Percentiles rank a stretch among this genome's conserved stretches.
Evolutionary conservation across 2,888 invertebrate species (phyloP).

Genomic region (Lapara coniferarum): DNA sequence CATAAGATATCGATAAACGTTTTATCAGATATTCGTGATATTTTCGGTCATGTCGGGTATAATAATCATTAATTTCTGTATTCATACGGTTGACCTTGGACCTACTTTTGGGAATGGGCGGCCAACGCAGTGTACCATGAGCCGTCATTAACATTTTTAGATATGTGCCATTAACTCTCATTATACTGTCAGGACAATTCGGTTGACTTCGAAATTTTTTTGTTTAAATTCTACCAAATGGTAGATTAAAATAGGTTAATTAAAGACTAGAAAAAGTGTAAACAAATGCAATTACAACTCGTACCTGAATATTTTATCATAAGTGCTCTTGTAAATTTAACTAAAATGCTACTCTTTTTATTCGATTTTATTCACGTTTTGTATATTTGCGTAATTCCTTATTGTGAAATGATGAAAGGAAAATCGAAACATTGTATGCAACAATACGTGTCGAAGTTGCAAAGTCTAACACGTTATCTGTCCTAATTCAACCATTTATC

Average conservation of each 20-base stretch:
- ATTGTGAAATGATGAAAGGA: no score
- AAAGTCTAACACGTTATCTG: conserved; percentile 3
- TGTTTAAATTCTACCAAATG: neutral
- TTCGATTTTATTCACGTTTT: no score
- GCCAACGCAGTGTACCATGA: conserved; percentile 51
- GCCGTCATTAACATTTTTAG: conserved; percentile 45
- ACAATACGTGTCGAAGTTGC: neutral
- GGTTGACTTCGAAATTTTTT: neutral
- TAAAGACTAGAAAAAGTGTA: neutral
- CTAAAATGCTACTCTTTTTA: no score
- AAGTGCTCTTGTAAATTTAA: no score
- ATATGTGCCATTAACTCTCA: conserved; percentile 29
- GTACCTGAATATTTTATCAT: neutral
- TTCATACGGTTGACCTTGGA: conserved; percentile 50
- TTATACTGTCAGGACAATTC: conserved; percentile 1
- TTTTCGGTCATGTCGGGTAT: neutral
- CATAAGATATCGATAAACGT: neutral
- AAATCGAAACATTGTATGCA: no score
- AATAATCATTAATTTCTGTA: conserved; percentile 1
- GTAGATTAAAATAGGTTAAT: neutral
- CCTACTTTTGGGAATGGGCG: conserved; percentile 44
- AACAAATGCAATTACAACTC: neutral
- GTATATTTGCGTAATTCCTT: no score
- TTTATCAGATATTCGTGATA: conserved; percentile 1
- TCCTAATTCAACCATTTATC: neutral